Evolutionary conservation across 2,797 vertebrate species (phyloP).

Genomic region (Nasua narica): DNA sequence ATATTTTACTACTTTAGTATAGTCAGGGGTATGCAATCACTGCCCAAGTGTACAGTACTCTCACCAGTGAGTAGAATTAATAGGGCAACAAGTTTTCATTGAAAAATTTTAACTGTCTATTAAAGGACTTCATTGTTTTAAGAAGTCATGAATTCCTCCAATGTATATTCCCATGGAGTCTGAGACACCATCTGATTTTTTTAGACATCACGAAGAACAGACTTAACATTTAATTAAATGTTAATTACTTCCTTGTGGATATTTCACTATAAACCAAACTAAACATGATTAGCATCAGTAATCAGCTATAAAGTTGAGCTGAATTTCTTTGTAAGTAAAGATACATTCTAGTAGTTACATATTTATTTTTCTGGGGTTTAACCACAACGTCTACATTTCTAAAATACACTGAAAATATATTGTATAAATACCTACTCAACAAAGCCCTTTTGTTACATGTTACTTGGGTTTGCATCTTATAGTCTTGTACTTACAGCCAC

Average conservation of each 20-base stretch:
- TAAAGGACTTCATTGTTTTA: not conserved
- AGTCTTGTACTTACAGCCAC: not conserved
- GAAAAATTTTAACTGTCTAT: not conserved
- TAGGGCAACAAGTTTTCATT: not conserved
- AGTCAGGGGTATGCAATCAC: not conserved
- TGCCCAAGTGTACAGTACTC: not conserved
- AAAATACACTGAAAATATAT: not conserved
- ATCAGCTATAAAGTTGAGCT: not conserved
- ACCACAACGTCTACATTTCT: not conserved
- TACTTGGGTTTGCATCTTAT: not conserved
- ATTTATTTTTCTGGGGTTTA: not conserved
- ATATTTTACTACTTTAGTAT: not conserved
- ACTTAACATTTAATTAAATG: not conserved
- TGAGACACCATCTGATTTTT: not conserved
- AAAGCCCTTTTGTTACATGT: not conserved
- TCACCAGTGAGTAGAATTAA: not conserved
- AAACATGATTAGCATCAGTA: not conserved
- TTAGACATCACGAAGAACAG: not conserved
- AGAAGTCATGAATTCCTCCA: not conserved
- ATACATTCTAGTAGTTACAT: not conserved
- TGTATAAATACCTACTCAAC: not conserved
- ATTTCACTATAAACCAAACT: not conserved
- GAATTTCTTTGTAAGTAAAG: not conserved
- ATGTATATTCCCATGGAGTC: not conserved
- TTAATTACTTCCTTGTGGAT: not conserved